Percentiles rank a stretch among this genome's conserved stretches.
phyloP scores from a whole-genome alignment of 2,113 vertebrate species.

The Numida meleagris region DNA sequence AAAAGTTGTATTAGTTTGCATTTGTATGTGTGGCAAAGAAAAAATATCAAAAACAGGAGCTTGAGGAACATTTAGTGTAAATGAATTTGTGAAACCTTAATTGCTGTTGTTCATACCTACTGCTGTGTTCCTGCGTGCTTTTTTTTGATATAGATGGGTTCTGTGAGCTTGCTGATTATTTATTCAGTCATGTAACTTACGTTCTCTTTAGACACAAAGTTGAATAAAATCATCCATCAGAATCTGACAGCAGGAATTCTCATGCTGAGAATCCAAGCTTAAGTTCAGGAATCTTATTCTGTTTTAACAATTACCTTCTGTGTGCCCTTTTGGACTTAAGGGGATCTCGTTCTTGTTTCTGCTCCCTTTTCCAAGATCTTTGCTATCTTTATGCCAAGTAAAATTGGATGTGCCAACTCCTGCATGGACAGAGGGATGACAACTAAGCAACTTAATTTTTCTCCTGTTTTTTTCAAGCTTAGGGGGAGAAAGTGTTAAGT shows the following conservation, averaged over 20 bases:
- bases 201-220: constrained; percentile 50
- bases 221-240: constrained; percentile 65
- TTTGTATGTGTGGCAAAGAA: constrained; percentile 28
- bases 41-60: background rate
- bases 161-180: constrained; percentile 38
- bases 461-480: background rate
- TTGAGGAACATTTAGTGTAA: constrained; percentile 27
- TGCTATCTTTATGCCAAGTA: constrained; percentile 5
- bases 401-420: constrained; percentile 1
- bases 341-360: constrained; percentile 48
- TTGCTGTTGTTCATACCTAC: constrained; percentile 56
- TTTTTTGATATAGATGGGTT: background rate
- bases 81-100: constrained; percentile 59
- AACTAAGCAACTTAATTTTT: background rate
- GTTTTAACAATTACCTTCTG: constrained; percentile 57
- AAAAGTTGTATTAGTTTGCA: constrained; percentile 50
- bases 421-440: background rate
- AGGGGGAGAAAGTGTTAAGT: background rate
- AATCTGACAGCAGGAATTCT: constrained; percentile 57
- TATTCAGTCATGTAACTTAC: constrained; percentile 27
- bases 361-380: background rate
- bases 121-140: constrained; percentile 52
- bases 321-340: constrained; percentile 10
- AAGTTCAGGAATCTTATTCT: constrained; percentile 56
- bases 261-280: constrained; percentile 49